A percentile compares a stretch with the other conserved stretches of the same genome.
These are phyloP conservation scores for Plestiodon gilberti DNA, from an alignment of 2,113 vertebrate genomes.

Conservation along the genomic window DNA sequence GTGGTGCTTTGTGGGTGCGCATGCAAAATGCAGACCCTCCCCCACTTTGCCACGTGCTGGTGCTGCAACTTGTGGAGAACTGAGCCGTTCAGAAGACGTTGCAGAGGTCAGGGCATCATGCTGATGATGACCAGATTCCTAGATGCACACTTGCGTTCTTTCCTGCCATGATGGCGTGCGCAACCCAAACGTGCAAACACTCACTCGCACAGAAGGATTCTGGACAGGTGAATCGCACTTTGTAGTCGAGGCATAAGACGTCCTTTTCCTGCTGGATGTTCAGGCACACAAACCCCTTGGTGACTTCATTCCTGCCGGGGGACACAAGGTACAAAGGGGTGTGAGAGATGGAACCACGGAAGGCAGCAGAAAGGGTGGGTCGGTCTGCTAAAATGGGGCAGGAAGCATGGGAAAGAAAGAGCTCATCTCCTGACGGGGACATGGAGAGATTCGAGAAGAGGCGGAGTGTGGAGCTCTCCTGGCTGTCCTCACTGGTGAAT, in stretches of 20 bases:
- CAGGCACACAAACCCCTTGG: not conserved
- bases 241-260: not conserved
- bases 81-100: no score
- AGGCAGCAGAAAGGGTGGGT: not conserved
- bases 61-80: no score
- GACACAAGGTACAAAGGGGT: not conserved
- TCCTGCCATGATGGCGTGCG: no score
- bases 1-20: no score
- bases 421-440: not conserved
- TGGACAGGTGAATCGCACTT: not conserved
- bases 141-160: no score
- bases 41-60: no score
- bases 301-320: not conserved
- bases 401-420: not conserved
- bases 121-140: no score
- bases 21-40: no score
- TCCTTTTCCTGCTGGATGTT: not conserved
- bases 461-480: no score
- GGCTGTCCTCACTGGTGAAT: no score
- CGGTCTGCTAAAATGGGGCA: not conserved
- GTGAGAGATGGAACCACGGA: not conserved
- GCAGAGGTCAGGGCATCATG: no score
- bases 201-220: not conserved
- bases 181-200: no score
- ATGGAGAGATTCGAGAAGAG: not conserved